Base-by-base conservation (phyloP, 2,888 invertebrate species). In the Harpagoxenus sublaevis region DNA sequence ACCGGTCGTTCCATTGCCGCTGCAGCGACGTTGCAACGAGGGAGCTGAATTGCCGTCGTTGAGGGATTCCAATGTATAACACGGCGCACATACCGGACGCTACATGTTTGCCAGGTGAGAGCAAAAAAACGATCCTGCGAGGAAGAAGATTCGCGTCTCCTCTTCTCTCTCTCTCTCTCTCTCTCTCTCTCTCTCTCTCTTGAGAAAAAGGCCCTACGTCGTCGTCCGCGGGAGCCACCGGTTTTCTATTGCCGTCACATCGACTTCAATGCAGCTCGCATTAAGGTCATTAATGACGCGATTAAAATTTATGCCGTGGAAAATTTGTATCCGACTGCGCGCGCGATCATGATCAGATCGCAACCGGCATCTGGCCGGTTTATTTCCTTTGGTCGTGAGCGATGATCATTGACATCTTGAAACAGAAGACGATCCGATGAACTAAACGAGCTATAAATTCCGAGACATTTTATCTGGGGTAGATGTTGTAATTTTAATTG, bases 41-140 rank as follows among this genome's bases (percentile, higher is more conserved):
- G 81, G 79, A 77, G 86, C 83, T 84, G 83, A 86, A 84, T 89
- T 63, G 90, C 82, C 63, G 45, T 73, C 86, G 88, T 90, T 86
- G 83, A 78, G 35, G 85, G 85, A 84, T 86, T 79, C 84, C 83
- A 73, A 86, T 90, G 84, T 87, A 85, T 85, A 89, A 90, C 78
- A 86, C 81, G 60, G 84, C 42, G 70, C 83, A 84, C 87, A 66
- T 84, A 88, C 85, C 87, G 85, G 88, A 79, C 83, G 74, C 75
- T 82, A 74, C 66, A 62, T 66, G 79, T 77, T 79, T 75, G 83
- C 60, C 45, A 63, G 28, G 28, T n/a, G 28, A 60, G 39, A 28
- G 71, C 79, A 79, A 85, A 81, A 68, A 87, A 87, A 77, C 35
- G 31, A 28, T 60, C 1, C 48, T 48, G 83, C 83, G 83, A 48